Percentiles rank a stretch among this genome's conserved stretches.
Evolutionary conservation across 92 coral and sea anemone species (phyloP).

Genomic region (Metridium senile): DNA sequence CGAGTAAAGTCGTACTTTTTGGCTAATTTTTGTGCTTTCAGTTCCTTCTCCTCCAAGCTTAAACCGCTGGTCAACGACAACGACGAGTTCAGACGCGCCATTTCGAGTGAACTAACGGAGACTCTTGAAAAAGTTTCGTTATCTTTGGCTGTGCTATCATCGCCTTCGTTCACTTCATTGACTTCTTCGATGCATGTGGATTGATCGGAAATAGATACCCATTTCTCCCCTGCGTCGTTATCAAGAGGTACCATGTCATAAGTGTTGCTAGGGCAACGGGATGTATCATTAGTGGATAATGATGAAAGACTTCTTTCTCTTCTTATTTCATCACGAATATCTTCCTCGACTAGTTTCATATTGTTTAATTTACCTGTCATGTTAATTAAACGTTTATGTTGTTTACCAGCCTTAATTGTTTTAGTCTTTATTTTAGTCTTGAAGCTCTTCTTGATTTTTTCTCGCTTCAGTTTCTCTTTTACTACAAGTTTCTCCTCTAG

Average conservation of each 20-base stretch:
- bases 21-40: constrained; percentile 77
- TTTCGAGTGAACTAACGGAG: constrained; percentile 13
- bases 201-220: constrained; percentile 17
- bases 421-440: constrained; percentile 57
- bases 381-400: constrained; percentile 69
- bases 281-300: constrained; percentile 15
- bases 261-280: constrained; percentile 25
- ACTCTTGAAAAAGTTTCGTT: constrained; percentile 5
- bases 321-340: constrained; percentile 68
- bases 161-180: not conserved
- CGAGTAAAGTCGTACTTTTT: constrained; percentile 87
- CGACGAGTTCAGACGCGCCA: constrained; percentile 27
- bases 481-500: constrained; percentile 63
- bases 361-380: constrained; percentile 70
- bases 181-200: not conserved
- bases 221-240: not conserved
- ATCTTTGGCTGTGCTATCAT: not conserved
- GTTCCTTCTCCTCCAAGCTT: constrained; percentile 59
- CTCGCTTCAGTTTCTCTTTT: constrained; percentile 52
- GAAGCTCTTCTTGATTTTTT: constrained; percentile 49
- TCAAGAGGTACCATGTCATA: constrained; percentile 20
- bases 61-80: constrained; percentile 22
- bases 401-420: constrained; percentile 66
- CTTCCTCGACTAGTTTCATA: constrained; percentile 74
- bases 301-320: constrained; percentile 26